Evolutionary conservation across 2,797 vertebrate species (phyloP).

Genomic region (Natrix natrix): DNA sequence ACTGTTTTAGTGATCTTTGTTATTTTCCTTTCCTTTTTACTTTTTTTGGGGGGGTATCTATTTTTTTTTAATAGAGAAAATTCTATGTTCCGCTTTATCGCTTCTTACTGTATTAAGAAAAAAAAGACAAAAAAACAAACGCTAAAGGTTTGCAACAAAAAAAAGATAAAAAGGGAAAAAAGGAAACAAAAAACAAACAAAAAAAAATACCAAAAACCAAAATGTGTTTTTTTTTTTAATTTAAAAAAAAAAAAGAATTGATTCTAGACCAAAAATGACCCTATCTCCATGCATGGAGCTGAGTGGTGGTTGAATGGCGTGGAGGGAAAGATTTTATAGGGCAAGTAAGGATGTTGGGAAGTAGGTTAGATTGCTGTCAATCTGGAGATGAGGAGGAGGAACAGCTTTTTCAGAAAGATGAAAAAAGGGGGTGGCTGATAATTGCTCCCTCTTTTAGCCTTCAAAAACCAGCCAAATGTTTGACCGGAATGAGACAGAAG

Average conservation of each 20-base stretch:
- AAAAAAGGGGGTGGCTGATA: neutral
- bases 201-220: constrained; percentile 41
- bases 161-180: constrained; percentile 70
- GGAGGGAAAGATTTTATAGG: constrained; percentile 6
- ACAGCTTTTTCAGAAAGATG: neutral
- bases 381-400: neutral
- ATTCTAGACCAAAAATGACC: constrained; percentile 91
- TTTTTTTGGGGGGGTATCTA: constrained; percentile 48
- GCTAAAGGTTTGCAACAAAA: constrained; percentile 55
- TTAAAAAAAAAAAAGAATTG: constrained; percentile 73
- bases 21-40: neutral
- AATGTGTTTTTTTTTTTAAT: constrained; percentile 37
- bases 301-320: constrained; percentile 21
- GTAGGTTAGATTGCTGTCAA: constrained; percentile 36
- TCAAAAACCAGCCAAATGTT: neutral
- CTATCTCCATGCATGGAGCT: constrained; percentile 48
- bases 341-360: constrained; percentile 31
- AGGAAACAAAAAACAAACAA: constrained; percentile 22
- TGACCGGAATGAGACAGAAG: neutral
- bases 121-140: constrained; percentile 37
- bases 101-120: constrained; percentile 56
- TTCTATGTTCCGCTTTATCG: constrained; percentile 86
- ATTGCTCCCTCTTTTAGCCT: neutral
- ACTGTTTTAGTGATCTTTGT: constrained; percentile 76
- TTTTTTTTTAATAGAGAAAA: constrained; percentile 84